Conservation (phyloP, 2,113 vertebrate genomes). For the Bettongia penicillata region DNA sequence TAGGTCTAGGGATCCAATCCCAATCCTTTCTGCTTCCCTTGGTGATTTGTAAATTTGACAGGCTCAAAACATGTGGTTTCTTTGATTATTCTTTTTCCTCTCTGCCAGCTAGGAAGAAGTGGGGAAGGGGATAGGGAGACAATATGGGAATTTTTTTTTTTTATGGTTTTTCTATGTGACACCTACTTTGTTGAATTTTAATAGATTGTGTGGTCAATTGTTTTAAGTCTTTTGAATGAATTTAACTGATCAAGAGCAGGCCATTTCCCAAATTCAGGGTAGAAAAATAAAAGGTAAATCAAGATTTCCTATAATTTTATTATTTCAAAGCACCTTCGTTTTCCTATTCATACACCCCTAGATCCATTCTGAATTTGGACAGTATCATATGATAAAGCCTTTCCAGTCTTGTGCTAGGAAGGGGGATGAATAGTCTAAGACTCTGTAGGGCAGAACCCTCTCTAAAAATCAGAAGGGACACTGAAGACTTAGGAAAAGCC, state of each 20-base stretch:
- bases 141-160: background rate
- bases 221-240: background rate
- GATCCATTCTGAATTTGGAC: background rate
- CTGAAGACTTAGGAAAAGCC: background rate
- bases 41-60: background rate
- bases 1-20: background rate
- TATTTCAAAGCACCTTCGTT: background rate
- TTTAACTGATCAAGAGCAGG: background rate
- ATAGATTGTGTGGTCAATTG: background rate
- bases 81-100: background rate
- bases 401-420: background rate
- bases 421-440: background rate
- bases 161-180: background rate
- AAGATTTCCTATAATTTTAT: background rate
- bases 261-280: background rate
- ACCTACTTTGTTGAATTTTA: background rate
- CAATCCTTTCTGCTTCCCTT: background rate
- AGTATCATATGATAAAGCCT: background rate
- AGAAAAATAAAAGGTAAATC: background rate
- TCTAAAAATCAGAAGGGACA: background rate
- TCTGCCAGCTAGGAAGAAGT: background rate
- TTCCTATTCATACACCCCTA: background rate
- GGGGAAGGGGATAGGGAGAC: background rate
- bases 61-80: background rate
- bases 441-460: background rate